These are phyloP conservation scores for Drymonia ruficornis DNA, from an alignment of 2,888 invertebrate genomes.

Conservation along the genomic window DNA sequence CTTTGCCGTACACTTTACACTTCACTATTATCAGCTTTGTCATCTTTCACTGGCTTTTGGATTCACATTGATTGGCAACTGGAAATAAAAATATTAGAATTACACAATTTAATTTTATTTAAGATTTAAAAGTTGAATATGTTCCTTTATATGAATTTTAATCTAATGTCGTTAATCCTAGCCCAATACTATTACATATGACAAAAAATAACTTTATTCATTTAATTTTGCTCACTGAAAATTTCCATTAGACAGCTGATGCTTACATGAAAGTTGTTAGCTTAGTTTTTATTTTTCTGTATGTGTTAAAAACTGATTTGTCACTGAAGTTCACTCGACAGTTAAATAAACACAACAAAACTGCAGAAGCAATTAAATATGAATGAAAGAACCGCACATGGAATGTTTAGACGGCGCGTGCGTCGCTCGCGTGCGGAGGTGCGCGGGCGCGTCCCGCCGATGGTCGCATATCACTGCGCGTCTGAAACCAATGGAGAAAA, in stretches of 20 bases:
- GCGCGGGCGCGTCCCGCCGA: conserved; percentile 43
- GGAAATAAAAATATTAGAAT: conserved; percentile 8
- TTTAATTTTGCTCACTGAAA: too few species aligned
- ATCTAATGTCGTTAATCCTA: neutral
- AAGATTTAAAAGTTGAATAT: too few species aligned
- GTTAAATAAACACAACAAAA: too few species aligned
- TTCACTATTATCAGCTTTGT: conserved; percentile 12
- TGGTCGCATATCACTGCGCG: conserved; percentile 58
- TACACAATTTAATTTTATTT: neutral
- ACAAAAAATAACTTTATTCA: too few species aligned
- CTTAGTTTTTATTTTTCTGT: too few species aligned
- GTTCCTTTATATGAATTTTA: neutral
- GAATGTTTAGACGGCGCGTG: conserved; percentile 37
- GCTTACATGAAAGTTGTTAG: too few species aligned
- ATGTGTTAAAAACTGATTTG: too few species aligned
- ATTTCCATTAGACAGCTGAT: too few species aligned
- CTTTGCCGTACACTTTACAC: conserved; percentile 13
- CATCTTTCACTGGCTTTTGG: conserved; percentile 26
- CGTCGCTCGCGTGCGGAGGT: conserved; percentile 18
- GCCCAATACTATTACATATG: too few species aligned
- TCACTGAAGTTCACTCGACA: too few species aligned
- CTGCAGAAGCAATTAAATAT: conserved; percentile 8
- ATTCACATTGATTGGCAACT: conserved; percentile 37
- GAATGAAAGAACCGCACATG: conserved; percentile 36
- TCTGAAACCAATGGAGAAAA: conserved; percentile 49